Conservation (phyloP, 2,888 invertebrate genomes). For the Phengaris alcon region DNA sequence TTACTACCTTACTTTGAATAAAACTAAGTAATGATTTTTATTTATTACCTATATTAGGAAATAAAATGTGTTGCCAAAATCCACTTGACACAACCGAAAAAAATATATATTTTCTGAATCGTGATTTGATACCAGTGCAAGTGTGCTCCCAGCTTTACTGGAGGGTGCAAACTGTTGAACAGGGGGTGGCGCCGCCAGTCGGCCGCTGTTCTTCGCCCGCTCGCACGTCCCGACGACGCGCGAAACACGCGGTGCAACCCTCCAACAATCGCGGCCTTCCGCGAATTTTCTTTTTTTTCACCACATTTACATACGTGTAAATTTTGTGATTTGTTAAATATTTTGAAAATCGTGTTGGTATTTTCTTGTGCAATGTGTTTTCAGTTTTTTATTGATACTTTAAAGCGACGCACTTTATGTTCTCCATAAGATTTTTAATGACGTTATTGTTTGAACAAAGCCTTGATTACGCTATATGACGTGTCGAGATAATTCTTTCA, state of each 20-base stretch:
- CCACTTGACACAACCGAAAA: not conserved
- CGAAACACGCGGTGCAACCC: constrained; percentile 1
- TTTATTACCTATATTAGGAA: no score
- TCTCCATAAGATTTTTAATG: not conserved
- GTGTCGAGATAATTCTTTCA: not conserved
- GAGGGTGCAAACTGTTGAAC: constrained; percentile 77
- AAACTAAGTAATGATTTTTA: no score
- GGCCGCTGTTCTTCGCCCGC: constrained; percentile 57
- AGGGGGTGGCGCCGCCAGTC: constrained; percentile 71
- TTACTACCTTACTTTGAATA: no score
- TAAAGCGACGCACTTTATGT: not conserved
- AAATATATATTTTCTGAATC: not conserved
- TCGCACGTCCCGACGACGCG: constrained; percentile 45
- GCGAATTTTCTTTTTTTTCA: not conserved
- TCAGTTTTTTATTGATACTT: not conserved
- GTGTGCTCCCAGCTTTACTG: constrained; percentile 53
- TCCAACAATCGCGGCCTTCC: not conserved
- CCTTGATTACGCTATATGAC: constrained; percentile 2
- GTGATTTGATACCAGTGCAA: constrained; percentile 44
- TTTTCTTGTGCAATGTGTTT: not conserved
- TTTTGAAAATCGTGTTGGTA: not conserved
- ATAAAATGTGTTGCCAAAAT: no score
- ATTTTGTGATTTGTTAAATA: not conserved
- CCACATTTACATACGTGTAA: not conserved
- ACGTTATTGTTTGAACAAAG: not conserved